Conservation (phyloP, 2,888 invertebrate genomes). For the Venustoraphidia nigricollis region DNA sequence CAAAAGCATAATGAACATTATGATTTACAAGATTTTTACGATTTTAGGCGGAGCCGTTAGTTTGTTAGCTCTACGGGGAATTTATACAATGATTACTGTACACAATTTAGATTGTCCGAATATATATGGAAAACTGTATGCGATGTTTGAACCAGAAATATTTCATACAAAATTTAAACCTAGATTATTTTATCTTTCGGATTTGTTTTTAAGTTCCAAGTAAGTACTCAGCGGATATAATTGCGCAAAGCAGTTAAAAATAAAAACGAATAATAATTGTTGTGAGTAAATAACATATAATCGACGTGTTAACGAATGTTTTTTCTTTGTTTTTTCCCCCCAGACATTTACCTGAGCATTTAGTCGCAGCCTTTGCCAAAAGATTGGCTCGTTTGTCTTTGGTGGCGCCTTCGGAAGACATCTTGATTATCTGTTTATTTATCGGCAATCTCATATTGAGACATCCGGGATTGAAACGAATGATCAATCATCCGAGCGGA, state of each 20-base stretch:
- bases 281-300: too few species aligned
- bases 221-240: constrained; percentile 29
- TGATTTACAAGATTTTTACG: constrained; percentile 3
- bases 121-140: constrained; percentile 89
- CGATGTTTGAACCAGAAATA: constrained; percentile 80
- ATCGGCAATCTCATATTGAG: constrained; percentile 71
- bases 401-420: constrained; percentile 67
- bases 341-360: constrained; percentile 76
- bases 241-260: too few species aligned
- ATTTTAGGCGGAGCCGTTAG: constrained; percentile 68
- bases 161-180: constrained; percentile 83
- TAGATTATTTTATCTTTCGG: constrained; percentile 73
- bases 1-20: background rate
- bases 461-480: constrained; percentile 65
- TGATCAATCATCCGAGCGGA: constrained; percentile 38
- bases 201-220: constrained; percentile 86
- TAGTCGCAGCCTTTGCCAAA: constrained; percentile 90
- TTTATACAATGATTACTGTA: constrained; percentile 75
- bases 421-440: constrained; percentile 60
- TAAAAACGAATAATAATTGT: too few species aligned
- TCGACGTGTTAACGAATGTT: too few species aligned
- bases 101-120: constrained; percentile 93
- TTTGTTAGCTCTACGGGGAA: constrained; percentile 80
- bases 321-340: constrained; percentile 12
- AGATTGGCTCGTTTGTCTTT: constrained; percentile 70